Conservation (phyloP, 2,797 vertebrate genomes). For the Crypturellus tataupa region DNA sequence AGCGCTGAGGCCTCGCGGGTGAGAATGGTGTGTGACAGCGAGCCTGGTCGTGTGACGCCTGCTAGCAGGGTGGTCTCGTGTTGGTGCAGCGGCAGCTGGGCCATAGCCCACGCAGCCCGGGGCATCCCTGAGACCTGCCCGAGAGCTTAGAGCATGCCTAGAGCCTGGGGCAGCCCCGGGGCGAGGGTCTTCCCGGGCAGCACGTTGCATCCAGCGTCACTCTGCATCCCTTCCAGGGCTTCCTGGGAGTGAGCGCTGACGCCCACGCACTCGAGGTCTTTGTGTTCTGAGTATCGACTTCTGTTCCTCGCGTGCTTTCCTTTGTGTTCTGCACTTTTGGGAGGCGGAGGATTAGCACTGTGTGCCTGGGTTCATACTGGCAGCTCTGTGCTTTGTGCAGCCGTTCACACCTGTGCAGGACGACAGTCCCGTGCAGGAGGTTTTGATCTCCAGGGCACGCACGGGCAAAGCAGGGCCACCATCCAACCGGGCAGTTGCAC, state of each 20-base stretch:
- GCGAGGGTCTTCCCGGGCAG: neutral
- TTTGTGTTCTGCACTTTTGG: neutral
- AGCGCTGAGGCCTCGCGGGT: too few species aligned
- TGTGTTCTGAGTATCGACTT: neutral
- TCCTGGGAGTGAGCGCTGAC: neutral
- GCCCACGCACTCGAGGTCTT: neutral
- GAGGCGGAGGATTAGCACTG: neutral
- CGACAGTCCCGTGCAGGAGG: neutral
- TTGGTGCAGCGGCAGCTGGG: neutral
- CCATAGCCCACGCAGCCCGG: too few species aligned
- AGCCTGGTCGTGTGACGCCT: neutral
- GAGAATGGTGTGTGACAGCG: too few species aligned
- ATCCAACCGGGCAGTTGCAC: neutral
- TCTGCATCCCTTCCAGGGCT: too few species aligned
- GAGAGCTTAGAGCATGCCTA: neutral
- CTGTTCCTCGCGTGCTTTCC: fast-evolving
- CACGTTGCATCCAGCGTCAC: too few species aligned
- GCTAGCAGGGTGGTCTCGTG: neutral
- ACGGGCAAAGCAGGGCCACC: neutral
- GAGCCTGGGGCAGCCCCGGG: neutral
- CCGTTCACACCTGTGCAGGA: neutral
- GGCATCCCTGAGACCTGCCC: too few species aligned
- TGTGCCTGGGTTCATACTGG: neutral
- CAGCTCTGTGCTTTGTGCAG: neutral
- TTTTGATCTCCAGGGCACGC: neutral